A percentile compares a stretch with the other conserved stretches of the same genome.
These are phyloP conservation scores for Guaruba guarouba DNA, from an alignment of 2,113 vertebrate genomes.

Conservation along the genomic window DNA sequence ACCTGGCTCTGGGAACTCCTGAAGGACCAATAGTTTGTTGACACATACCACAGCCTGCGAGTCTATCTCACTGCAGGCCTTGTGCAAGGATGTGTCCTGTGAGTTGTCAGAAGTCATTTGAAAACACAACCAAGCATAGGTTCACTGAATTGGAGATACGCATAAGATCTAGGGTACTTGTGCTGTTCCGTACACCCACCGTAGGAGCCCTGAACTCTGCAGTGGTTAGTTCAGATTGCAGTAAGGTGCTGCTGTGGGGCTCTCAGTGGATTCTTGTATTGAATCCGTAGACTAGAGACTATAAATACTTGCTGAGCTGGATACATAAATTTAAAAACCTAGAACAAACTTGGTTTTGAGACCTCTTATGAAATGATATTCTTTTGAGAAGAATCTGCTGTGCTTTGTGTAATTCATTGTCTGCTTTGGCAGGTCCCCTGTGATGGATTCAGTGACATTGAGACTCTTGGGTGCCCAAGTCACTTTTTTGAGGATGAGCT, in stretches of 20 bases:
- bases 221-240: not conserved
- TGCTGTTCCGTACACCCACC: not conserved
- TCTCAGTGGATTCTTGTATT: not conserved
- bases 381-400: not conserved
- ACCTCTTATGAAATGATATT: not conserved
- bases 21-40: not conserved
- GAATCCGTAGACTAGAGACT: not conserved
- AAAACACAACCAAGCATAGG: not conserved
- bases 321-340: accelerated
- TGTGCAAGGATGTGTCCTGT: not conserved
- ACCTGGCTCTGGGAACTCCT: not conserved
- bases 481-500: slow-evolving; percentile 98
- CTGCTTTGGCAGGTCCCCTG: slow-evolving; percentile 86
- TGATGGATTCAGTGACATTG: slow-evolving; percentile 95
- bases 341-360: not conserved
- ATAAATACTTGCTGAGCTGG: not conserved
- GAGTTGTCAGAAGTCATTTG: not conserved
- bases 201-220: not conserved
- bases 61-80: not conserved
- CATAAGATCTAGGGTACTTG: not conserved
- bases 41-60: not conserved
- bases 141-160: not conserved
- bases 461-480: slow-evolving; percentile 89
- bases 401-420: not conserved
- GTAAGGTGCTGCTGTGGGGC: not conserved